Percentiles rank a stretch among this genome's conserved stretches.
phyloP scores from a whole-genome alignment of 1,140 invertebrate species.

The Diuraphis noxia region DNA sequence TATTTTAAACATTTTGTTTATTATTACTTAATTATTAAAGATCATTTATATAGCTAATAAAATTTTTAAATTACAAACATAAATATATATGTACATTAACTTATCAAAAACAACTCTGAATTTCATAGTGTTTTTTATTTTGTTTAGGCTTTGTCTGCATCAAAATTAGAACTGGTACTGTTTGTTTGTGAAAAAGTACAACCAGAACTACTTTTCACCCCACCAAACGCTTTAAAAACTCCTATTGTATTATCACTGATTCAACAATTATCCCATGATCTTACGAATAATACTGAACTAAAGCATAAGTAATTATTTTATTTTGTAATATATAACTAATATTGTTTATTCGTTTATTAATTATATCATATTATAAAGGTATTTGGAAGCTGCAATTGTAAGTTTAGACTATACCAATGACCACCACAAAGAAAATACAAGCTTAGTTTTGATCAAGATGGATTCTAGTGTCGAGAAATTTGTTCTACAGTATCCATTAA shows the following conservation, averaged over 20 bases:
- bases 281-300: slow-evolving; percentile 80
- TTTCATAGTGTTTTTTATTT: slow-evolving; percentile 45
- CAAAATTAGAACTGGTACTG: slow-evolving; percentile 72
- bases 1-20: no score
- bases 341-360: not conserved
- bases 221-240: slow-evolving; percentile 74
- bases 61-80: no score
- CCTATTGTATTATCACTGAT: slow-evolving; percentile 88
- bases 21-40: no score
- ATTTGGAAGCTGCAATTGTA: slow-evolving; percentile 84
- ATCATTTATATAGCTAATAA: no score
- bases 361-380: slow-evolving; percentile 65
- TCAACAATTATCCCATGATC: slow-evolving; percentile 87
- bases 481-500: not conserved
- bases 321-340: not conserved
- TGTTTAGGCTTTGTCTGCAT: slow-evolving; percentile 78
- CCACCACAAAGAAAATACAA: slow-evolving; percentile 80
- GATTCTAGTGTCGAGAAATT: not conserved
- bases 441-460: slow-evolving; percentile 67
- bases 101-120: not conserved
- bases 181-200: slow-evolving; percentile 85
- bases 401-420: slow-evolving; percentile 77
- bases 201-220: slow-evolving; percentile 74
- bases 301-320: slow-evolving; percentile 74
- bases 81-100: not conserved